Evolutionary conservation across 2,113 vertebrate genomes (phyloP), one percentile per base, ranked within the genome.

Genomic region (Heteronetta atricapilla): DNA sequence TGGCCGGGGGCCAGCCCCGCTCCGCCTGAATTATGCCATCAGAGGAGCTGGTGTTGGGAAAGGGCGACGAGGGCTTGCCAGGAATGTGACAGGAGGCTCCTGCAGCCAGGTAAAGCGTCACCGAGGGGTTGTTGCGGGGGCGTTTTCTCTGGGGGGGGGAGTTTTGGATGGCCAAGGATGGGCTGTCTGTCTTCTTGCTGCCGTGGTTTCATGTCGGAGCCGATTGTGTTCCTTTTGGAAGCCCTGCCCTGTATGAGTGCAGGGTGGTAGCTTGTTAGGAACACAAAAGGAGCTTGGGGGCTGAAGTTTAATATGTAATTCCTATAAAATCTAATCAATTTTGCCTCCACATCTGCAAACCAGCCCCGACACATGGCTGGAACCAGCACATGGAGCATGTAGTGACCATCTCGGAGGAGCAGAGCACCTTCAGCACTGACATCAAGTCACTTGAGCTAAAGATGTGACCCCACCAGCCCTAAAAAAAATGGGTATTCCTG

Each of bases 1-100:
- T 97, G 96, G 97, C 96, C 77, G 29, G 72, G 31, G 52, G 87
- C 94, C 97, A 97, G 63, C 7, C 2, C 83, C 80, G 31, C 80
- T 94, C 42, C 56, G 94, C 80, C 77, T 86, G 83, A 92, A 92
- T 95, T 62, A 77, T 79, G 63, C 75, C 62, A 52, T 74, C 92
- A 82, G 78, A 74, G 85, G 66, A 88, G 83, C 83, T 88, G 92
- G 14, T 59, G 94, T 86, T 62, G 88, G 79, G 83, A 69, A 88
- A 58, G 36, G 83, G 93, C 25, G 86, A 92, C 31, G n/a, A 56
- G 52, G 46, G 69, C 82, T 92, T 58, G 89, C 75, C 95, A 95
- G 88, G 34, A 93, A 82, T n/a, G 58, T 82, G 92, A 33, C 88
- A 64, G 62, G 58, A 94, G 87, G 75, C 82, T 86, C 76, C 9